phyloP scores from a whole-genome alignment of 2,797 vertebrate species.

The Manis javanica region DNA sequence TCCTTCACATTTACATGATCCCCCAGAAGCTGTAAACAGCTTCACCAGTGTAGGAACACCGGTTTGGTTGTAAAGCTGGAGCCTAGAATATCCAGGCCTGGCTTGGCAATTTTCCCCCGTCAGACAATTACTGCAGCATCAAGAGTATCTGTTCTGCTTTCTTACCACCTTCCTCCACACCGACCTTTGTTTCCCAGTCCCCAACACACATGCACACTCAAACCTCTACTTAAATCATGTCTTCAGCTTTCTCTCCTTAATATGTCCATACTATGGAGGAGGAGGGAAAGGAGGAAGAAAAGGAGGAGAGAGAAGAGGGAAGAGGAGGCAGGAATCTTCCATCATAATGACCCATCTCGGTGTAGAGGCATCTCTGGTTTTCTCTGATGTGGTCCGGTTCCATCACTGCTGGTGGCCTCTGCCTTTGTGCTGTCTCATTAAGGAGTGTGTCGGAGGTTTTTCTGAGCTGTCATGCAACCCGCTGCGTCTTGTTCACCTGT shows the following conservation, averaged over 20 bases:
- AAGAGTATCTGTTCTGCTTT: background rate
- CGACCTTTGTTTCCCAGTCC: background rate
- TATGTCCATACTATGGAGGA: background rate
- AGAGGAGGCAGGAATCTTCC: background rate
- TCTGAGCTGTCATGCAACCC: background rate
- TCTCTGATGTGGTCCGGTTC: background rate
- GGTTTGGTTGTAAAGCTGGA: background rate
- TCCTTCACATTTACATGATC: background rate
- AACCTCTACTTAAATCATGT: background rate
- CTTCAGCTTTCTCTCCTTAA: background rate
- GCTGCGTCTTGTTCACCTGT: background rate
- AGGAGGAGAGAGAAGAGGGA: too few relatives aligned
- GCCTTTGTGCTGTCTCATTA: background rate
- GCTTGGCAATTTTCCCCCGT: background rate
- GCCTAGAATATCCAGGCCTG: background rate
- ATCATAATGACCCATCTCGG: background rate
- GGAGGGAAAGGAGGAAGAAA: fast-evolving
- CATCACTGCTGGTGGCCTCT: background rate
- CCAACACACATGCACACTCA: background rate
- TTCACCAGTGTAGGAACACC: background rate
- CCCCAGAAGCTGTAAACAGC: background rate
- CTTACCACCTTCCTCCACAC: background rate
- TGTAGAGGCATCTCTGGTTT: background rate
- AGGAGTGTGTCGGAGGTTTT: background rate
- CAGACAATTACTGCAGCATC: background rate